These are phyloP conservation scores for Heteractis magnifica DNA, from an alignment of 92 coral and sea anemone genomes.

Conservation along the genomic window DNA sequence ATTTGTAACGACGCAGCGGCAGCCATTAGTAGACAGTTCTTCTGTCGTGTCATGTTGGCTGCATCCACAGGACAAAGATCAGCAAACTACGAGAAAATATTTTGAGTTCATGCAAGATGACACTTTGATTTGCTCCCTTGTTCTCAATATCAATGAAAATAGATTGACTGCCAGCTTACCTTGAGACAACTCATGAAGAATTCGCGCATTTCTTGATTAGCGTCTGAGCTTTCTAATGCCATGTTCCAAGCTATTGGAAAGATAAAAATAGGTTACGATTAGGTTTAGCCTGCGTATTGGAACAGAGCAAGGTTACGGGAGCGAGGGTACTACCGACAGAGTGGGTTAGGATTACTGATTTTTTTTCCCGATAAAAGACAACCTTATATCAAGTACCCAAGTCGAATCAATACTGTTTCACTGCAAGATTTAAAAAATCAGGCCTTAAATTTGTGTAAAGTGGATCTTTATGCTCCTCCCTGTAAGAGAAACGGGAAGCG, in stretches of 20 bases:
- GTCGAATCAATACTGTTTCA: no score
- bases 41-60: conserved; percentile 75
- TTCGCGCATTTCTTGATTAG: conserved; percentile 63
- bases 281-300: no score
- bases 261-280: not conserved
- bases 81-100: conserved; percentile 65
- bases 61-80: conserved; percentile 79
- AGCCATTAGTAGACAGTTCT: conserved; percentile 93
- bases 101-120: not conserved
- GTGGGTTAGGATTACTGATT: no score
- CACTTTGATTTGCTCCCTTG: not conserved
- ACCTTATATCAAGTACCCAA: no score
- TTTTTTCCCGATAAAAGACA: no score
- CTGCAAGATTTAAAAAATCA: no score
- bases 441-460: no score
- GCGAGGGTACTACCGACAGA: no score
- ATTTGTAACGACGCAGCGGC: conserved; percentile 76
- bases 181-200: conserved; percentile 78
- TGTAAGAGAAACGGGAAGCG: no score
- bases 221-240: conserved; percentile 78
- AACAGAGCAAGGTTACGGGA: no score
- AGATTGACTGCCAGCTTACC: conserved; percentile 36
- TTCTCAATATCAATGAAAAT: no score
- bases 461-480: no score
- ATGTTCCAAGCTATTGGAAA: conserved; percentile 85